Percentiles rank a stretch among this genome's conserved stretches.
Evolutionary conservation across 2,888 invertebrate genomes (phyloP).

Genomic region (Esperia sulphurella): DNA sequence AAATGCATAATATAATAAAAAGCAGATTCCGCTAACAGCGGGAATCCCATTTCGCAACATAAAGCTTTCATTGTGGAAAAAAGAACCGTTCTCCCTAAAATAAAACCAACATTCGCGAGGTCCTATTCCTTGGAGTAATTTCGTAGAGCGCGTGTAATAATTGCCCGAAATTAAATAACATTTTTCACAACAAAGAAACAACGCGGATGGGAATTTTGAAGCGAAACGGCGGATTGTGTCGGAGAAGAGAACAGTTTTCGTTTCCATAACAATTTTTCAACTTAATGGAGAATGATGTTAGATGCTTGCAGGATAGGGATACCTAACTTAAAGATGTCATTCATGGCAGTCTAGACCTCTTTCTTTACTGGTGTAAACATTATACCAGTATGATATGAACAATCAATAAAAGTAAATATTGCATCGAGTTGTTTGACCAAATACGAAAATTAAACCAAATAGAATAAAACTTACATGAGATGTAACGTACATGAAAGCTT

Average conservation of each 20-base stretch:
- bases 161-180: conserved; percentile 76
- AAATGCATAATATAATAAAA: conserved; percentile 52
- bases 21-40: conserved; percentile 57
- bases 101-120: conserved; percentile 60
- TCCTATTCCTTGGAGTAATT: conserved; percentile 76
- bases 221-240: conserved; percentile 54
- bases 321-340: conserved; percentile 22
- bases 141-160: conserved; percentile 75
- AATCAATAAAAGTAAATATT: too few species aligned
- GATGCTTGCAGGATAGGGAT: conserved; percentile 37
- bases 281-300: conserved; percentile 56
- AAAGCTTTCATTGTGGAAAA: conserved; percentile 63
- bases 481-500: conserved; percentile 14
- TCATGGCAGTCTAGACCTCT: too few species aligned
- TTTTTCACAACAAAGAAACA: conserved; percentile 72
- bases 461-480: conserved; percentile 3
- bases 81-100: conserved; percentile 46
- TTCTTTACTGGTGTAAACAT: too few species aligned
- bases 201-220: conserved; percentile 58
- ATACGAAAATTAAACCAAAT: conserved; percentile 1
- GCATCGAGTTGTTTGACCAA: too few species aligned
- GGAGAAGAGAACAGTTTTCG: conserved; percentile 54
- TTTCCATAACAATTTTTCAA: conserved; percentile 55
- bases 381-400: too few species aligned
- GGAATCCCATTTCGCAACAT: conserved; percentile 59